phyloP scores from a whole-genome alignment of 2,888 invertebrate genomes.

The Patella caerulea region DNA sequence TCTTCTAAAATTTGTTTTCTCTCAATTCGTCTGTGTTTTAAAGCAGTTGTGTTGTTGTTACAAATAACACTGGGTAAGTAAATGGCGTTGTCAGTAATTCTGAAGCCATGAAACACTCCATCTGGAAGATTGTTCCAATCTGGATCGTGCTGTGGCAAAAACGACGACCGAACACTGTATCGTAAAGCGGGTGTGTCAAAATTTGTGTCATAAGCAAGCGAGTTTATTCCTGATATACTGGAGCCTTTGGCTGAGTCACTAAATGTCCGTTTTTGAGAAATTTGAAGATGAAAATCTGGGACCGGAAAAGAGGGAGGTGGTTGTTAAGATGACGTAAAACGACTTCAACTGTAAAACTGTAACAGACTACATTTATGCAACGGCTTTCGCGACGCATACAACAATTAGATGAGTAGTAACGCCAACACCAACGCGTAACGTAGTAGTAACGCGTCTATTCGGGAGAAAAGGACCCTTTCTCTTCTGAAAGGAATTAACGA shows the following conservation, averaged over 20 bases:
- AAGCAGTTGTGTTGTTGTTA: background rate
- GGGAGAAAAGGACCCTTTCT: slow-evolving; percentile 12
- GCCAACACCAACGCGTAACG: too few relatives aligned
- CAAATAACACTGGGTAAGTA: background rate
- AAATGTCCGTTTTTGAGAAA: too few relatives aligned
- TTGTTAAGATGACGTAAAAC: too few relatives aligned
- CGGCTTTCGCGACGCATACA: background rate
- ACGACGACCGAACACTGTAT: background rate
- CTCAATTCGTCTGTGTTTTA: background rate
- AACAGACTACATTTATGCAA: too few relatives aligned
- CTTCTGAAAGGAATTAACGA: background rate
- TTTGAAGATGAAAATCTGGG: too few relatives aligned
- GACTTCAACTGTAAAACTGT: too few relatives aligned
- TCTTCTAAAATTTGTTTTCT: slow-evolving; percentile 8
- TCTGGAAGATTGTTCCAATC: background rate
- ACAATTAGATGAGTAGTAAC: slow-evolving; percentile 7
- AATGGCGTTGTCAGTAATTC: background rate
- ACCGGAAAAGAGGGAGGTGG: too few relatives aligned
- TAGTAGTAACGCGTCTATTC: too few relatives aligned
- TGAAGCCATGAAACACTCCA: background rate
- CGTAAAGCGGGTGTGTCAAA: too few relatives aligned
- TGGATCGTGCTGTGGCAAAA: background rate
- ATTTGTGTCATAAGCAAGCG: too few relatives aligned
- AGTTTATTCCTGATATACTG: too few relatives aligned
- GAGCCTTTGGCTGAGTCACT: too few relatives aligned